phyloP scores from a whole-genome alignment of 2,113 vertebrate genomes.

The Alouatta palliata region DNA sequence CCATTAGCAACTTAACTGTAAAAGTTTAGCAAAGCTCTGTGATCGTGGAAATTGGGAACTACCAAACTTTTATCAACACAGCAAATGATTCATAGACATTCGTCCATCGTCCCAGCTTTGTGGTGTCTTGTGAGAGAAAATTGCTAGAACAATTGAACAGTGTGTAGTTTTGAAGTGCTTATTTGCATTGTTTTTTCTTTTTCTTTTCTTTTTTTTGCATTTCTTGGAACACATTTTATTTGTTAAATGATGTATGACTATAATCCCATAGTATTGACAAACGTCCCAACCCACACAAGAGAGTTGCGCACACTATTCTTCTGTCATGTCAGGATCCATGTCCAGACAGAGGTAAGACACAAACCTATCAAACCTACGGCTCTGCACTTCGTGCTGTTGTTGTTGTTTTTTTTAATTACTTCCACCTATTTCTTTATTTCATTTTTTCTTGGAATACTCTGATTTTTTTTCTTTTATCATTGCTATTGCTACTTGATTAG shows the following conservation, averaged over 20 bases:
- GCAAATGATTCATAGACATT: not conserved
- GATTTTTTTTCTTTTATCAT: not conserved
- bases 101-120: not conserved
- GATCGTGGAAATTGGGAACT: not conserved
- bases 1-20: not conserved
- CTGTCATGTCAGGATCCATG: too few species aligned
- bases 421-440: not conserved
- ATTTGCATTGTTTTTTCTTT: slow-evolving; percentile 35
- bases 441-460: not conserved
- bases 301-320: too few species aligned
- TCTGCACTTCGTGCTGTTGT: too few species aligned
- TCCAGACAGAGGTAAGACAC: too few species aligned
- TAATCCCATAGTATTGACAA: too few species aligned
- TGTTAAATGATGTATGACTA: too few species aligned
- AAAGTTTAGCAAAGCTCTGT: not conserved
- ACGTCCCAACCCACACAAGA: too few species aligned
- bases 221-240: too few species aligned
- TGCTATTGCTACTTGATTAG: slow-evolving; percentile 2
- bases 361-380: too few species aligned
- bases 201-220: too few species aligned
- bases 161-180: not conserved
- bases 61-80: not conserved
- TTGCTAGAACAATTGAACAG: not conserved
- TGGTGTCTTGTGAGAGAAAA: not conserved
- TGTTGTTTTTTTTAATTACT: not conserved